Base-by-base conservation (phyloP, 2,888 invertebrate species). In the Hirtodrosophila duncani region DNA sequence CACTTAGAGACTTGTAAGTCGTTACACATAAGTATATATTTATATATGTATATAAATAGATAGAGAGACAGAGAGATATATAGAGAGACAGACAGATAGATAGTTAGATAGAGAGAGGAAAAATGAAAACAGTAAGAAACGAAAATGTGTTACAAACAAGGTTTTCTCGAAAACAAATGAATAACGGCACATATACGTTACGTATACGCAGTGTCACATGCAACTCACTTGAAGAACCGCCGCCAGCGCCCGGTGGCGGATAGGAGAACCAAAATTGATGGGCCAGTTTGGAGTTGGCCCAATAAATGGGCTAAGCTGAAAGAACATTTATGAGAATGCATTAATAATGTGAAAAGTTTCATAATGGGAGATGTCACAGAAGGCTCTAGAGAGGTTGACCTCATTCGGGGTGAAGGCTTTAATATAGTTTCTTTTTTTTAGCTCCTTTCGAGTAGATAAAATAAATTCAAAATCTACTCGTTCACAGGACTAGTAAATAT, bases 191-290 rank as follows among this genome's bases (percentile, higher is more conserved):
- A 29, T 8, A 29, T 10, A 8, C 11, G 14, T 8, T 29, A n/a
- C 8, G 10, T 6, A 29, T n/a, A n/a, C n/a, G 11, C 30, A 9
- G 6, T n/a, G 10, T 14, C 7, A 67, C 69, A 68, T 63, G 58
- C 57, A 52, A 84, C 83, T 90, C 89, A 83, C 90, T 91, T 83
- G 90, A 90, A 84, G 89, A 89, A 81, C 89, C 89, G 83, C 90
- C 89, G 85, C 90, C 90, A 88, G 92, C 92, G 88, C 92, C 92
- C 82, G 92, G 92, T 83, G 93, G 93, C 89, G 93, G 92, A 88
- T 92, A 93, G 60, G 93, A 93, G 85, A 93, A 93, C 93, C 93
- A 93, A 89, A 93, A 93, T 89, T 93, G 93, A 88, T 93, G 93
- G 89, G 93, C 93, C 93, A 93, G 92, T 88, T 92, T 92, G 90